Percentiles rank a stretch among this genome's conserved stretches.
Conservation (phyloP, 2,113 vertebrate genomes). For the Lonchura striata region DNA sequence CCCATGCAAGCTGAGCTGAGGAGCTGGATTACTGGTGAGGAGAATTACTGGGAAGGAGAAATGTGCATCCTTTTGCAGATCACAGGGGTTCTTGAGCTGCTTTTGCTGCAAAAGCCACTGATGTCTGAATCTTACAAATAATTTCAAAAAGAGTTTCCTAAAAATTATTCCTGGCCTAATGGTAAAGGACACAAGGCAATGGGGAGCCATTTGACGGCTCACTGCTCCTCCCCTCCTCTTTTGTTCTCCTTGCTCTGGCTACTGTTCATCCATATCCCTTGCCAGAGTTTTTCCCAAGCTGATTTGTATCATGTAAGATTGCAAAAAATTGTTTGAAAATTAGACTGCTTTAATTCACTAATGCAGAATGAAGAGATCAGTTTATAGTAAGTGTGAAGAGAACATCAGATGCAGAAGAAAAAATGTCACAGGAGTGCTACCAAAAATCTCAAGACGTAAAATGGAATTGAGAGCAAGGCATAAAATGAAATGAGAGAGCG, state of each 20-base stretch:
- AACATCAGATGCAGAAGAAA: neutral
- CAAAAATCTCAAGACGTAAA: fast-evolving
- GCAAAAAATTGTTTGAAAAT: neutral
- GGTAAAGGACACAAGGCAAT: neutral
- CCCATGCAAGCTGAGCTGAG: fast-evolving
- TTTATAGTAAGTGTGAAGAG: neutral
- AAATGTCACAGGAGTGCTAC: neutral
- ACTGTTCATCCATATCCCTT: neutral
- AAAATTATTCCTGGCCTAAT: neutral
- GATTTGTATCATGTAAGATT: neutral
- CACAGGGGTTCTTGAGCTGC: neutral
- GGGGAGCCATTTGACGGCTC: neutral
- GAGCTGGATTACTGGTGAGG: neutral
- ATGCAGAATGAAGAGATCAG: neutral
- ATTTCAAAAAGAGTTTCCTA: neutral
- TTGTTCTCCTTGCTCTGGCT: neutral
- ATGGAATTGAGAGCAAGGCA: neutral
- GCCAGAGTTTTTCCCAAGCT: neutral
- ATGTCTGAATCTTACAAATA: neutral
- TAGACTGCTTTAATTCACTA: neutral
- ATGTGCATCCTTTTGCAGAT: neutral
- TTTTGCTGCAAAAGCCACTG: neutral
- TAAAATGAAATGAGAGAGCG: neutral
- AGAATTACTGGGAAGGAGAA: neutral
- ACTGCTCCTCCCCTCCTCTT: neutral